phyloP scores from a whole-genome alignment of 2,888 invertebrate genomes.

The Chouioia cunea region DNA sequence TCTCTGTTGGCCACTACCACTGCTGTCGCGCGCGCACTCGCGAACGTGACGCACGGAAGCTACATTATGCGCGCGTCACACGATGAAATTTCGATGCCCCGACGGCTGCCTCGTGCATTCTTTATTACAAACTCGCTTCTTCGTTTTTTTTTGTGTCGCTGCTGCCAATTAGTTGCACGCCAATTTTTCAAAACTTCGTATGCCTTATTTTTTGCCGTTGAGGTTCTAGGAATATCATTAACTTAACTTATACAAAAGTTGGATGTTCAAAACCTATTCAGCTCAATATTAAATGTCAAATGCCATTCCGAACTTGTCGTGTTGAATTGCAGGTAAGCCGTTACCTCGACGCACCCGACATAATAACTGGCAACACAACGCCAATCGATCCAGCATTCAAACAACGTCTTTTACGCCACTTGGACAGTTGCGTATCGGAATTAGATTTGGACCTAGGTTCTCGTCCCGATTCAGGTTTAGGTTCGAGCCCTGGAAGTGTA shows the following conservation, averaged over 20 bases:
- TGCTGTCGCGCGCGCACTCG: neutral
- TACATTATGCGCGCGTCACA: neutral
- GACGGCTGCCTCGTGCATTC: slow-evolving; percentile 12
- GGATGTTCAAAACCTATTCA: too few relatives aligned
- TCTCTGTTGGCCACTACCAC: too few relatives aligned
- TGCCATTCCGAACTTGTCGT: too few relatives aligned
- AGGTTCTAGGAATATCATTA: too few relatives aligned
- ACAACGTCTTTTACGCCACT: slow-evolving; percentile 73
- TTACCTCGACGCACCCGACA: slow-evolving; percentile 75
- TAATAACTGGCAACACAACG: slow-evolving; percentile 72
- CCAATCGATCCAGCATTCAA: slow-evolving; percentile 73
- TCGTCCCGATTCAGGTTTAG: slow-evolving; percentile 65
- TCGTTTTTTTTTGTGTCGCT: neutral
- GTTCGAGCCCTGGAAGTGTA: slow-evolving; percentile 66
- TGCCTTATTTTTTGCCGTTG: too few relatives aligned
- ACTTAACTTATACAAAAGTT: too few relatives aligned
- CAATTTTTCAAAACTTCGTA: too few relatives aligned
- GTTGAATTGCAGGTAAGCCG: slow-evolving; percentile 68
- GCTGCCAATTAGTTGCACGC: too few relatives aligned
- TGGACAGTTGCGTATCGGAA: slow-evolving; percentile 75
- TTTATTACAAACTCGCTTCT: neutral
- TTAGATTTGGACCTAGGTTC: slow-evolving; percentile 73
- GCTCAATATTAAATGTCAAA: too few relatives aligned
- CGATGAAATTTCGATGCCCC: slow-evolving; percentile 15
- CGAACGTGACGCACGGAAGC: too few relatives aligned